Evolutionary conservation across 1,140 invertebrate species (phyloP), one percentile per base, ranked within the genome.

Genomic region (Lasioglossum baleicum): DNA sequence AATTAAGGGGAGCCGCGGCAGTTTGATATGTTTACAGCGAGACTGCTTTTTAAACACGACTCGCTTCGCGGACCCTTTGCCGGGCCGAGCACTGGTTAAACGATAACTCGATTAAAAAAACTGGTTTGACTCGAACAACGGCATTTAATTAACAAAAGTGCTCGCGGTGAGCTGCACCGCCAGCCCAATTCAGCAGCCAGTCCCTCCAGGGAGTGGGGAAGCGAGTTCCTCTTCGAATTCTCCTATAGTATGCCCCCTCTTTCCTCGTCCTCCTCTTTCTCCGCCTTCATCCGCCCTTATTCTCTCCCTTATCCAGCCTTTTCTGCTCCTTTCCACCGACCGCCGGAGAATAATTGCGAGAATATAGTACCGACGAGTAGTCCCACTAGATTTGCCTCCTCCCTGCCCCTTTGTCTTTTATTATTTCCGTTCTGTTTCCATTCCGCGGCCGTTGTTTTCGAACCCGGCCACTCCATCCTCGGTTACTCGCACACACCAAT

Each of bases 91-190:
- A 80, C 85, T 87, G 87, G 89, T 91, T 90, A 91, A 91, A 90
- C 90, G 89, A 91, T 92, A 92, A 92, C 89, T 91, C 90, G 90
- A 91, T 92, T 91, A 91, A 92, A 91, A 90, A 89, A 87, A 86
- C 84, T 79, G 71, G 86, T 86, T 85, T 88, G 88, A 90, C 89
- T 87, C 88, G 90, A 91, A 91, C 89, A 91, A 91, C 90, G 90
- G 88, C 88, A 90, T 91, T 91, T 91, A 92, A 91, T 92, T 91
- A 92, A 91, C 90, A 90, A 90, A 91, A 92, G 90, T 91, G 87
- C 89, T 91, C 87, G 81, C 83, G 71, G 88, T 88, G 89, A 89
- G 88, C 87, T 89, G 65, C 88, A 85, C 90, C 84, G 48, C 68
- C 72, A 72, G 40, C 58, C 66, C 64, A 68, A 53, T 70, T 71